These are phyloP conservation scores for Platygyra sinensis DNA, from an alignment of 64 coral and sea anemone genomes.

Conservation along the genomic window DNA sequence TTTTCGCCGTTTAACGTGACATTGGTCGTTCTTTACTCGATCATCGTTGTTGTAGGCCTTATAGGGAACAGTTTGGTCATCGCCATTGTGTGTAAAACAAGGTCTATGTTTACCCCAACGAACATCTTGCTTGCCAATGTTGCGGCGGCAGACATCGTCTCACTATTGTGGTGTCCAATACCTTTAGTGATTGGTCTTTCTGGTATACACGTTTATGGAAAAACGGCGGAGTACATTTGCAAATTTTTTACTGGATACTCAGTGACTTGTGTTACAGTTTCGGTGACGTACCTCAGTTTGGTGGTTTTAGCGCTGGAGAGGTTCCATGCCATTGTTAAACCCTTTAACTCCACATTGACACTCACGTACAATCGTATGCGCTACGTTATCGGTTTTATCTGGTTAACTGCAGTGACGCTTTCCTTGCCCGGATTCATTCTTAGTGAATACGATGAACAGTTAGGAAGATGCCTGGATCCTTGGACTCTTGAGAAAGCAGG, in stretches of 20 bases:
- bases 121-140: slow-evolving; percentile 59
- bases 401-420: slow-evolving; percentile 7
- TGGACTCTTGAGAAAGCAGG: slow-evolving; percentile 29
- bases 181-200: slow-evolving; percentile 5
- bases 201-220: neutral
- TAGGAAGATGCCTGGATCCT: slow-evolving; percentile 23
- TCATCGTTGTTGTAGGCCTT: slow-evolving; percentile 39
- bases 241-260: slow-evolving; percentile 47
- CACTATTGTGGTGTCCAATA: slow-evolving; percentile 42
- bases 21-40: neutral
- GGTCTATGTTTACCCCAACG: slow-evolving; percentile 60
- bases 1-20: neutral
- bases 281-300: slow-evolving; percentile 37
- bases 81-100: slow-evolving; percentile 47
- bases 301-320: slow-evolving; percentile 44
- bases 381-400: slow-evolving; percentile 20
- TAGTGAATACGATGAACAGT: slow-evolving; percentile 37
- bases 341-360: neutral
- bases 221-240: slow-evolving; percentile 5
- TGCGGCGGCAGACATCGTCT: slow-evolving; percentile 56
- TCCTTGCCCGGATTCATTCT: slow-evolving; percentile 36
- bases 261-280: slow-evolving; percentile 9
- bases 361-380: slow-evolving; percentile 13
- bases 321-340: slow-evolving; percentile 60
- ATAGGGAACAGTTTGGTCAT: slow-evolving; percentile 66